Percentiles rank a stretch among this genome's conserved stretches.
phyloP scores from a whole-genome alignment of 2,888 invertebrate genomes.

The Terebella lapidaria region DNA sequence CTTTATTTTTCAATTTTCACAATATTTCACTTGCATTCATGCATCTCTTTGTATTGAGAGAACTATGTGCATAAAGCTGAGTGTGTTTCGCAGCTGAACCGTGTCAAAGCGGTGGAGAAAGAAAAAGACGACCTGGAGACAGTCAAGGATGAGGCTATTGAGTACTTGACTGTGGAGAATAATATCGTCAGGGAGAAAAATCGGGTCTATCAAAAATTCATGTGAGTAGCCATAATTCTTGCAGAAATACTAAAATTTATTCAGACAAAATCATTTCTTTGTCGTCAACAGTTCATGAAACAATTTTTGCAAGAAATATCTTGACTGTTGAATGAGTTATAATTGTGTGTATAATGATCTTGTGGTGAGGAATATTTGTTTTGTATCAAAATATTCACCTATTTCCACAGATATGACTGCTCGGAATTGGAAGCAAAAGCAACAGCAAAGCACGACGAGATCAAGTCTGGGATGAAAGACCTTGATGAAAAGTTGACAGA shows the following conservation, averaged over 20 bases:
- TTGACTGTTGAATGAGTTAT: too few relatives aligned
- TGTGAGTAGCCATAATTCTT: slow-evolving; percentile 33
- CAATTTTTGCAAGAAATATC: too few relatives aligned
- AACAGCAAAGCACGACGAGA: slow-evolving; percentile 33
- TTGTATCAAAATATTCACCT: too few relatives aligned
- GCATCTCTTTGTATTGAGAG: too few relatives aligned
- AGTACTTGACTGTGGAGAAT: slow-evolving; percentile 78
- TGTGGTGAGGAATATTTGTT: too few relatives aligned
- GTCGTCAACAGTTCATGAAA: too few relatives aligned
- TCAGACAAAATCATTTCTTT: too few relatives aligned
- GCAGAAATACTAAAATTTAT: background rate
- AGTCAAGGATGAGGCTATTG: slow-evolving; percentile 53
- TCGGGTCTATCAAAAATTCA: slow-evolving; percentile 62
- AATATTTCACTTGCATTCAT: too few relatives aligned
- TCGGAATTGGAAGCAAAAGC: slow-evolving; percentile 37
- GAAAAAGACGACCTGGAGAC: slow-evolving; percentile 55
- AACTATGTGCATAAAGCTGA: too few relatives aligned
- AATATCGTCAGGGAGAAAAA: slow-evolving; percentile 66
- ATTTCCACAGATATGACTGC: slow-evolving; percentile 37
- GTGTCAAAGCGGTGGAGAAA: slow-evolving; percentile 65
- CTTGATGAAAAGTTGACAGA: slow-evolving; percentile 58
- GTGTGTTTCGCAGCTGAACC: slow-evolving; percentile 68
- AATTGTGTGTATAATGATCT: too few relatives aligned
- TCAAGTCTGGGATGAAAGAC: slow-evolving; percentile 57
- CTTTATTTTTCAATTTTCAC: too few relatives aligned